A percentile compares a stretch with the other conserved stretches of the same genome.
Evolutionary conservation across 2,888 invertebrate species (phyloP).

Genomic region (Nephrotoma flavescens): DNA sequence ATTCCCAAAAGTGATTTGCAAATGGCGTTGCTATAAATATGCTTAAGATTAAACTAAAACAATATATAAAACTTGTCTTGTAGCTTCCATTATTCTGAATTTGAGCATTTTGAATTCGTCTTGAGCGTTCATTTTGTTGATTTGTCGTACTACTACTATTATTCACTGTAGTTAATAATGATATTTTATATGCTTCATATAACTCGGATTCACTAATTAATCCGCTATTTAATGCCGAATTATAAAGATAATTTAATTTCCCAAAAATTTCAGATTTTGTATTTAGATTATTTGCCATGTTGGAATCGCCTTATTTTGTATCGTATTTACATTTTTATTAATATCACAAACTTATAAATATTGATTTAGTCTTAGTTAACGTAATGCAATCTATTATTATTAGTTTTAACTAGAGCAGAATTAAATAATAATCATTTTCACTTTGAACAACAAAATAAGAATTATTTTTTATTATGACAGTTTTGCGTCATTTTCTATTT

Average conservation of each 20-base stretch:
- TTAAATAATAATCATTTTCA: neutral
- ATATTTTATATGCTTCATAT: constrained; percentile 24
- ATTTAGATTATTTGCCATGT: constrained; percentile 1
- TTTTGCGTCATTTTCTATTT: neutral
- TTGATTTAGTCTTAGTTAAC: neutral
- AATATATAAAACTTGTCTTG: constrained; percentile 4
- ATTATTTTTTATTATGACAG: neutral
- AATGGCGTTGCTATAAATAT: constrained; percentile 25
- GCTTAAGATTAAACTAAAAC: neutral
- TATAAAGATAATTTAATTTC: constrained; percentile 23
- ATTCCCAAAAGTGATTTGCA: constrained; percentile 26
- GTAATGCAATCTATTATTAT: neutral
- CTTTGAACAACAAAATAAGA: neutral
- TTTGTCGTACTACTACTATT: neutral
- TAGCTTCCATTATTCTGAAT: neutral
- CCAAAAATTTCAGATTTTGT: constrained; percentile 19
- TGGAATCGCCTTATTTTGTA: neutral
- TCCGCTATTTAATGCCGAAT: constrained; percentile 24
- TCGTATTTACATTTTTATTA: neutral
- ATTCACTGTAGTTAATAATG: constrained; percentile 14
- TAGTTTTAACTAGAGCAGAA: neutral
- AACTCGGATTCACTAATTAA: constrained; percentile 24
- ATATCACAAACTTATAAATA: neutral
- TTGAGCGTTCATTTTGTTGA: neutral
- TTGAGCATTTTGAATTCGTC: neutral